phyloP scores from a whole-genome alignment of 2,888 invertebrate species.

The Plusia festucae region DNA sequence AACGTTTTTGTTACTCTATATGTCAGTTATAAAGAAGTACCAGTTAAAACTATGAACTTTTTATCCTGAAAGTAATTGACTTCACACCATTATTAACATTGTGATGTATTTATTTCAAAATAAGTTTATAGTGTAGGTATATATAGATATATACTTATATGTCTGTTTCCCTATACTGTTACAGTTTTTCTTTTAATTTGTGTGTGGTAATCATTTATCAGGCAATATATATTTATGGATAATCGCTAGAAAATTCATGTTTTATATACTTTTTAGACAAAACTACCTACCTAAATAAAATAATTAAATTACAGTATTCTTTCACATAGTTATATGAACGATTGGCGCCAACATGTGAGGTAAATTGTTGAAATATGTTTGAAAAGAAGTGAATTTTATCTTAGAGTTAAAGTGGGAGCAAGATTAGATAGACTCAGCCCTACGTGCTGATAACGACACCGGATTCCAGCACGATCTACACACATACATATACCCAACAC shows the following conservation, averaged over 20 bases:
- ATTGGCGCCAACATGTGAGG: conserved; percentile 39
- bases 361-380: conserved; percentile 66
- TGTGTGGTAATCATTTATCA: too few species aligned
- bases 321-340: conserved; percentile 23
- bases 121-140: not conserved
- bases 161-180: not conserved
- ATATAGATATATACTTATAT: too few species aligned
- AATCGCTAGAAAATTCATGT: not conserved
- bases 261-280: not conserved
- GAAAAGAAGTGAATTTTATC: conserved; percentile 75
- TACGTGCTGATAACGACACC: conserved; percentile 77
- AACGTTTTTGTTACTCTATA: not conserved
- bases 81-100: not conserved
- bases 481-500: conserved; percentile 62
- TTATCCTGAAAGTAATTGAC: not conserved
- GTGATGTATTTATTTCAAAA: not conserved
- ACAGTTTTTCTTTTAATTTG: not conserved
- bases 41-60: not conserved
- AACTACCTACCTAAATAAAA: not conserved
- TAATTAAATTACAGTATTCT: conserved; percentile 5
- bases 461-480: conserved; percentile 77
- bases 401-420: conserved; percentile 74
- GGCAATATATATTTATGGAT: not conserved
- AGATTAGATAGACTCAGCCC: conserved; percentile 86
- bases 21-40: not conserved